Conservation (phyloP, 37 sponge, comb jelly and placozoan genomes). For the Geodia barretti region DNA sequence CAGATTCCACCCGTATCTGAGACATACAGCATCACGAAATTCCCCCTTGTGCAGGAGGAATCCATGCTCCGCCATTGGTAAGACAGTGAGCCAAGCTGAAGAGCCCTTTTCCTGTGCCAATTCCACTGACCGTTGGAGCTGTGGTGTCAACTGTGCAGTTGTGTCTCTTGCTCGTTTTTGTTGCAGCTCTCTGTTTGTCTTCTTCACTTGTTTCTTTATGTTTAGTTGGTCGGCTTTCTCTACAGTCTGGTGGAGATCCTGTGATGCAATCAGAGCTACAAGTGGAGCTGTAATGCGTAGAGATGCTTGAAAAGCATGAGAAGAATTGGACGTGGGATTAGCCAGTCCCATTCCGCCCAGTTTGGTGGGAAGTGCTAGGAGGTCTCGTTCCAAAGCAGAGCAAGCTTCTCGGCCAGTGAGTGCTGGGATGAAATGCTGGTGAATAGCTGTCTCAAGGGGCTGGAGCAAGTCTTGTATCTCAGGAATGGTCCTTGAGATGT, state of each 20-base stretch:
- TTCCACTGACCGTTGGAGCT: background rate
- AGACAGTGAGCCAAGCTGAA: slow-evolving; percentile 11
- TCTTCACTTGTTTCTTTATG: background rate
- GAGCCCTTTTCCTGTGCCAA: slow-evolving; percentile 2
- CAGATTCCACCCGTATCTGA: slow-evolving; percentile 15
- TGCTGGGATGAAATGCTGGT: slow-evolving; percentile 2
- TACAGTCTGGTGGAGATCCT: background rate
- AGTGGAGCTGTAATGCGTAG: background rate
- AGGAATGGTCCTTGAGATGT: slow-evolving; percentile 20
- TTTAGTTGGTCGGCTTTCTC: background rate
- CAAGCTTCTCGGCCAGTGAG: background rate
- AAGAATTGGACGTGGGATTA: background rate
- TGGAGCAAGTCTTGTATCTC: slow-evolving; percentile 21
- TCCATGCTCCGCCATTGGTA: slow-evolving; percentile 14
- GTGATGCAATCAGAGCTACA: background rate
- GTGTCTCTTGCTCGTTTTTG: background rate
- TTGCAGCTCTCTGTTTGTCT: background rate
- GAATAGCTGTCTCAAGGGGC: slow-evolving; percentile 38
- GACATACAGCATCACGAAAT: slow-evolving; percentile 28
- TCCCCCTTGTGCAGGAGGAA: slow-evolving; percentile 28
- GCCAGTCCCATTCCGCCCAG: background rate
- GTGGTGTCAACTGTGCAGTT: background rate
- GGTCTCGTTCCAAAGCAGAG: background rate
- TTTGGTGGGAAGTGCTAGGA: background rate
- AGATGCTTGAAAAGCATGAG: slow-evolving; percentile 1